Conservation (phyloP, 2,888 invertebrate genomes). For the Amorpha juglandis region DNA sequence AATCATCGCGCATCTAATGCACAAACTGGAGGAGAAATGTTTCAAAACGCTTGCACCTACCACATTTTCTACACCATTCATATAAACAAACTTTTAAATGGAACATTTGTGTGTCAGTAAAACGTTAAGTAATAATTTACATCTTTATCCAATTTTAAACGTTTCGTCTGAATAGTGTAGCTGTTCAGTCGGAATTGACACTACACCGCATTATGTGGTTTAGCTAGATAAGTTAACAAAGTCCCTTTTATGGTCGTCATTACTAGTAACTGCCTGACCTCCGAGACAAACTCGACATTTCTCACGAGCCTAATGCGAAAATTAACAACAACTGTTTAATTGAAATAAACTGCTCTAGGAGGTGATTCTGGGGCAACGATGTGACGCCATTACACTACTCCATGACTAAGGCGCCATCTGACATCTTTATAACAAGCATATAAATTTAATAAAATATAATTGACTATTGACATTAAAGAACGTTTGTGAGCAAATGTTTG, state of each 20-base stretch:
- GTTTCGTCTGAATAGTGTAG: background rate
- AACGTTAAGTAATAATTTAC: background rate
- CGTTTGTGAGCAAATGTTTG: background rate
- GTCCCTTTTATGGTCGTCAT: constrained; percentile 8
- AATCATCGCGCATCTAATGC: constrained; percentile 25
- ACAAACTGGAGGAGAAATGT: constrained; percentile 4
- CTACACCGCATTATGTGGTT: background rate
- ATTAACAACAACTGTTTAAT: constrained; percentile 76
- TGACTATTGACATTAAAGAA: background rate
- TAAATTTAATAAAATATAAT: constrained; percentile 11
- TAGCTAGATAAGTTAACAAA: background rate
- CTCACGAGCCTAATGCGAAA: constrained; percentile 71
- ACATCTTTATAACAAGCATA: background rate
- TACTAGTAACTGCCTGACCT: constrained; percentile 10
- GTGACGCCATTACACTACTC: constrained; percentile 33
- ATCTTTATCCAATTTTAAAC: constrained; percentile 9
- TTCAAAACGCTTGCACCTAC: constrained; percentile 3
- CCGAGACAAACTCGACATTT: constrained; percentile 38
- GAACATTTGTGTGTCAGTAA: constrained; percentile 6
- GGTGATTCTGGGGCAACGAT: constrained; percentile 36
- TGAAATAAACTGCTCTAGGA: constrained; percentile 65
- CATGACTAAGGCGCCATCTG: constrained; percentile 36
- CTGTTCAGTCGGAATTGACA: background rate
- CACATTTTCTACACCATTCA: background rate
- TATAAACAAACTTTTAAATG: background rate